phyloP scores from a whole-genome alignment of 1,140 invertebrate genomes.

The Dreissena rostriformis region DNA sequence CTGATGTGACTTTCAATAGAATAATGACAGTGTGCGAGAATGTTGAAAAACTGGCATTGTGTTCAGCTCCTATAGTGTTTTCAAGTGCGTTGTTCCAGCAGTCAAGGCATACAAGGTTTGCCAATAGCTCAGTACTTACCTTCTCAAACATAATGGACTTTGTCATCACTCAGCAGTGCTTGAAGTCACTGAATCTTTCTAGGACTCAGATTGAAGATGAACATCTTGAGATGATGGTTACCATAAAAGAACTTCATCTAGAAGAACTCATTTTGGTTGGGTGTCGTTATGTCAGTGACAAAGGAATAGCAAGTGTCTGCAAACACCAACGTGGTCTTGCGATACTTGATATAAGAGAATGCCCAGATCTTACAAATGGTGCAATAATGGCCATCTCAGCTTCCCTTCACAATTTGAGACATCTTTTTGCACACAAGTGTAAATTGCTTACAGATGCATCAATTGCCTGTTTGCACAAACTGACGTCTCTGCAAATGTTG shows the following conservation, averaged over 20 bases:
- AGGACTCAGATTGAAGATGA: constrained; percentile 86
- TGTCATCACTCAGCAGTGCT: constrained; percentile 82
- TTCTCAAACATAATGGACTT: constrained; percentile 86
- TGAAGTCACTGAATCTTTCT: constrained; percentile 86
- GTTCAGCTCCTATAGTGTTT: constrained; percentile 87
- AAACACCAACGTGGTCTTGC: constrained; percentile 84
- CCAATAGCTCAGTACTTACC: constrained; percentile 87
- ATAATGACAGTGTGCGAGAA: constrained; percentile 85
- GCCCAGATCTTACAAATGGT: constrained; percentile 85
- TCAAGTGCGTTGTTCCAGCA: constrained; percentile 85
- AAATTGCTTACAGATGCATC: constrained; percentile 85
- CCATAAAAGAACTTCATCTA: constrained; percentile 83
- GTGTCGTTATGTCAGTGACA: constrained; percentile 87
- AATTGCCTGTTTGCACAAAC: constrained; percentile 82
- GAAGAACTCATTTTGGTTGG: constrained; percentile 83
- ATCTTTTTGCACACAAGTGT: constrained; percentile 71
- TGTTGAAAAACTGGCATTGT: constrained; percentile 85
- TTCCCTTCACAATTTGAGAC: constrained; percentile 79
- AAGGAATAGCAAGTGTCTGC: constrained; percentile 84
- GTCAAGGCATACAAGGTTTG: constrained; percentile 79
- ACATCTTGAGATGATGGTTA: constrained; percentile 83
- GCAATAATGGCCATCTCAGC: constrained; percentile 84
- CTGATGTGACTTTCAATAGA: constrained; percentile 87
- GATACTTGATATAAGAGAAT: constrained; percentile 85
- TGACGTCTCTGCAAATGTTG: constrained; percentile 84